Evolutionary conservation across 2,888 invertebrate genomes (phyloP).

Genomic region (Amphiduros pacificus): DNA sequence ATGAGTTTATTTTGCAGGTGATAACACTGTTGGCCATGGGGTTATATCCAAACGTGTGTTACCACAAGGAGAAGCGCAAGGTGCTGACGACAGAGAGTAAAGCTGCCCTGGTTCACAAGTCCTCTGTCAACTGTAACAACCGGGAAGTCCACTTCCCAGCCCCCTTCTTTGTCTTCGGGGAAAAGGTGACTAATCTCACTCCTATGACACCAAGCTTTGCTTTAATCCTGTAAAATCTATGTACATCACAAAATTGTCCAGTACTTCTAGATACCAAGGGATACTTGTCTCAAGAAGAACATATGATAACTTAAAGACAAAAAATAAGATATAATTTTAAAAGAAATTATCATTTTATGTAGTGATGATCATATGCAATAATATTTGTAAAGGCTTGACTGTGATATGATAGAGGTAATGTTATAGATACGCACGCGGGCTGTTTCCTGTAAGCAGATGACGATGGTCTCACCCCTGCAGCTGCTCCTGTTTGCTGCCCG

Average conservation of each 20-base stretch:
- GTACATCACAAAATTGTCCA: too few species aligned
- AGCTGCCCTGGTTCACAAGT: slow-evolving; percentile 92
- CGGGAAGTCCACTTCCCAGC: slow-evolving; percentile 82
- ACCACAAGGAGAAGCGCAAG: slow-evolving; percentile 92
- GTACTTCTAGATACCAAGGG: too few species aligned
- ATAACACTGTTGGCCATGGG: slow-evolving; percentile 86
- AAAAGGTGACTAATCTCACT: too few species aligned
- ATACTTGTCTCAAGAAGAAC: too few species aligned
- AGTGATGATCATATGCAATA: too few species aligned
- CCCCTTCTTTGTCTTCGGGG: slow-evolving; percentile 96
- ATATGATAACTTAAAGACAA: too few species aligned
- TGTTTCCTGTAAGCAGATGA: slow-evolving; percentile 93
- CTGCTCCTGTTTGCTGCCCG: slow-evolving; percentile 89
- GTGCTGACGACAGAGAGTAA: slow-evolving; percentile 94
- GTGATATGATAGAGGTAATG: too few species aligned
- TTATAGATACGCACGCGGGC: slow-evolving; percentile 83
- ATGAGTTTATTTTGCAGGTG: slow-evolving; percentile 55
- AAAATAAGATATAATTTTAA: too few species aligned
- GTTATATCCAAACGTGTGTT: slow-evolving; percentile 94
- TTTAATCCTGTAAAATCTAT: too few species aligned
- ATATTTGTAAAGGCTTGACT: too few species aligned
- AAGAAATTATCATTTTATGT: too few species aligned
- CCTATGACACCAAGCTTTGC: too few species aligned
- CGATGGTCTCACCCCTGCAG: slow-evolving; percentile 93
- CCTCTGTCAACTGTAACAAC: slow-evolving; percentile 78